These are phyloP conservation scores for Parochlus steinenii DNA, from an alignment of 2,888 invertebrate genomes.

Conservation along the genomic window DNA sequence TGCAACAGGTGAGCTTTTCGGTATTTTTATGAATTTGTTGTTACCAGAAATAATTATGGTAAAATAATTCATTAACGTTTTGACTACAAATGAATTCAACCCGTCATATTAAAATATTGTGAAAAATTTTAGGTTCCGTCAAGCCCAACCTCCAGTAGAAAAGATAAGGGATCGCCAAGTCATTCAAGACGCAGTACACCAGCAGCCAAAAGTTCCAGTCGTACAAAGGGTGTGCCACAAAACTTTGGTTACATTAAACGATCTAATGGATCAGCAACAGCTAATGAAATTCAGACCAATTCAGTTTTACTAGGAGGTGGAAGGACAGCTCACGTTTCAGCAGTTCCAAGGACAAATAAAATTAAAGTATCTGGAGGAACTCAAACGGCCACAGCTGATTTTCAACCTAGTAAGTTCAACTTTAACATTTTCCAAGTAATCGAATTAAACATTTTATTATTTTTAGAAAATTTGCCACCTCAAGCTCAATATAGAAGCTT, in stretches of 20 bases:
- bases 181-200: conserved; percentile 26
- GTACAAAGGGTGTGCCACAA: conserved; percentile 63
- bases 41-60: too few species aligned
- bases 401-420: conserved; percentile 44
- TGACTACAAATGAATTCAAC: too few species aligned
- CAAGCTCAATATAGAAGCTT: conserved; percentile 70
- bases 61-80: too few species aligned
- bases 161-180: conserved; percentile 29
- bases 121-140: conserved; percentile 21
- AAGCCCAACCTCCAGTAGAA: conserved; percentile 26
- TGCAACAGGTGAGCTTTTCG: too few species aligned
- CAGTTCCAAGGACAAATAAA: conserved; percentile 62
- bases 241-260: conserved; percentile 75
- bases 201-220: conserved; percentile 29
- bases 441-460: conserved; percentile 13
- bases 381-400: conserved; percentile 67
- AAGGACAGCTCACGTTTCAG: conserved; percentile 66
- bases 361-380: conserved; percentile 83
- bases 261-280: conserved; percentile 40
- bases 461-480: conserved; percentile 39
- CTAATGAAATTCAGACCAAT: conserved; percentile 26
- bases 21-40: too few species aligned
- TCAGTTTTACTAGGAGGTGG: conserved; percentile 32
- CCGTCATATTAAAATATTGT: not conserved
- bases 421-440: conserved; percentile 5